Evolutionary conservation across 2,113 vertebrate genomes (phyloP), one percentile per base, ranked within the genome.

Genomic region (Falco punctatus): DNA sequence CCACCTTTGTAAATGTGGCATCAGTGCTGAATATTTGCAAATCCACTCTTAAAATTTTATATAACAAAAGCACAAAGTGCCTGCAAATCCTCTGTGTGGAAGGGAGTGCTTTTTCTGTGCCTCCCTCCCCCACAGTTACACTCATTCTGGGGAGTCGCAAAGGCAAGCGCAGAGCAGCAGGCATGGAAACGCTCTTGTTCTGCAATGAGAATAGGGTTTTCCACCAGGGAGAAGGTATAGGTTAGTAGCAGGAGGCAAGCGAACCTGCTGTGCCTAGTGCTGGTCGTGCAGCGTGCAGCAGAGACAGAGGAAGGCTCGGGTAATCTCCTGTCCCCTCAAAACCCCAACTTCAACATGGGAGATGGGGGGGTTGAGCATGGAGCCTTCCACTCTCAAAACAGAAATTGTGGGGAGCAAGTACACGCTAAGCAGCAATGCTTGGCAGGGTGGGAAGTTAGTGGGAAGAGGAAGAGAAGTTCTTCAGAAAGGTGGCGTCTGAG

Each of bases 51-150:
- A 80, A 95, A 89, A 90, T 71, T 95, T 91, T 95, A 91, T 95
- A 17, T 96, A 95, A 96, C 71, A 87, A 92, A 94, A 79, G 78
- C 78, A 95, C 1, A 0, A 73, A 82, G 87, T 62, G 81, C 73
- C 89, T 97, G 70, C 78, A 95, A 55, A 84, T 87, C 77, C 86
- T 89, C 83, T 3, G 7, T 6, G 11, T 30, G 48, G 73, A 92
- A 81, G n/a, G 78, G 81, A 96, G 58, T 77, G 91, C 78, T 96
- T 95, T 95, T 95, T 92, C 94, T 96, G 81, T 86, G 89, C 66
- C 66, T 94, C 89, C 91, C 95, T 94, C 92, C 92, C 55, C 95
- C 97, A 90, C 84, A 91, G 54, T 61, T 94, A 67, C 35, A 69
- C 62, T 49, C 18, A 5, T 85, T 94, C 92, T 87, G 81, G 58